Percentiles rank a stretch among this genome's conserved stretches.
phyloP scores from a whole-genome alignment of 2,113 vertebrate species.

The Strigops habroptila region DNA sequence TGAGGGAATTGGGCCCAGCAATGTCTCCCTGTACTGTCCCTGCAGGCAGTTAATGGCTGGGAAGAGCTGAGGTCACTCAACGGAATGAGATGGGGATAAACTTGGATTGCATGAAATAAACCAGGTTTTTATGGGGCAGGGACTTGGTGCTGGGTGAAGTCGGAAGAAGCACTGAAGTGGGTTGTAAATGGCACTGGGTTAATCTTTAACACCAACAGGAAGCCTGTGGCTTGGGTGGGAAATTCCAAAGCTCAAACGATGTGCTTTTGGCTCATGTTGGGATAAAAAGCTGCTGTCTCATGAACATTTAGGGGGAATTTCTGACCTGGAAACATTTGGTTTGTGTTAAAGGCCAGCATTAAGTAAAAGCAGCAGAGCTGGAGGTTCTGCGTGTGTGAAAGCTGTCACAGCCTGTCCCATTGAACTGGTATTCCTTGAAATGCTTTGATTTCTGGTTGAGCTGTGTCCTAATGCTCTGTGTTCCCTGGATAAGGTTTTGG shows the following conservation, averaged over 20 bases:
- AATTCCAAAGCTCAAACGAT: background rate
- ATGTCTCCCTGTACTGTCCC: background rate
- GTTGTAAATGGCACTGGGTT: background rate
- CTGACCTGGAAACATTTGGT: rapidly evolving
- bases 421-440: background rate
- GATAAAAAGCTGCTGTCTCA: rapidly evolving
- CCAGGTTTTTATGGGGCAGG: rapidly evolving
- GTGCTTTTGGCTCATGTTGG: rapidly evolving
- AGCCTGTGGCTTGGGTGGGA: background rate
- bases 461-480: background rate
- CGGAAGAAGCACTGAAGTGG: rapidly evolving
- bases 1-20: rapidly evolving
- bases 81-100: background rate
- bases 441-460: background rate
- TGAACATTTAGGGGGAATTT: rapidly evolving
- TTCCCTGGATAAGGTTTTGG: rapidly evolving
- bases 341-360: rapidly evolving
- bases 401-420: background rate
- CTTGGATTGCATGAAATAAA: background rate
- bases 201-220: background rate
- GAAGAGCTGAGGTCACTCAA: background rate
- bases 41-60: background rate
- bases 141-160: background rate
- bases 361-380: background rate
- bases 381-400: background rate